Evolutionary conservation across 2,797 vertebrate species (phyloP).

Genomic region (Prunella strophiata): DNA sequence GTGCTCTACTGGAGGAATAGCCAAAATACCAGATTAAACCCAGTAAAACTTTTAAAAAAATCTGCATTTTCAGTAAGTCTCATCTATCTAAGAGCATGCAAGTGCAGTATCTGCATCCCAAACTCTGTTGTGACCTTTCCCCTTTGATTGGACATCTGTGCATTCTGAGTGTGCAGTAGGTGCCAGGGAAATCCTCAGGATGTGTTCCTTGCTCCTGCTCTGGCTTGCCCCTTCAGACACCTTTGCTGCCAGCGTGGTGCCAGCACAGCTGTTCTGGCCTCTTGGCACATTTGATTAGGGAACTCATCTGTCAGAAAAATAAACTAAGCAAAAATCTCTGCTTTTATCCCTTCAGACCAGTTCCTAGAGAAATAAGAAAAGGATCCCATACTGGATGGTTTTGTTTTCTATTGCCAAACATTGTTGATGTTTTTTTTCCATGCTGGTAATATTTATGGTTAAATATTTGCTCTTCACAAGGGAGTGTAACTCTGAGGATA

Average conservation of each 20-base stretch:
- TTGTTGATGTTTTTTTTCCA: background rate
- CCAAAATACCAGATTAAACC: background rate
- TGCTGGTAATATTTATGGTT: background rate
- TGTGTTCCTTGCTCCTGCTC: background rate
- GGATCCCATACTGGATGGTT: background rate
- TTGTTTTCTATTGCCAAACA: background rate
- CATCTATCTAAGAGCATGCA: background rate
- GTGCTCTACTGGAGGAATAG: background rate
- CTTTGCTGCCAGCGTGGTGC: background rate
- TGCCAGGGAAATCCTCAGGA: background rate
- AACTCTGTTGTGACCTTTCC: background rate
- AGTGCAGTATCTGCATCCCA: background rate
- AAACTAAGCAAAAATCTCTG: background rate
- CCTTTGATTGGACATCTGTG: background rate
- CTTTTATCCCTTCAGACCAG: background rate
- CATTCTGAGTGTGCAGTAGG: background rate
- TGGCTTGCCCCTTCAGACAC: background rate
- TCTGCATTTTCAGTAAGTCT: background rate
- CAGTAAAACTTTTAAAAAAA: accelerated
- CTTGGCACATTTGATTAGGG: accelerated
- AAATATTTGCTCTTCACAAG: background rate
- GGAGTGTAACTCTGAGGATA: background rate
- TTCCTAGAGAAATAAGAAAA: background rate
- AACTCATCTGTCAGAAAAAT: background rate
- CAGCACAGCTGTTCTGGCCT: background rate